Conservation (phyloP, 2,113 vertebrate species). For the Lepisosteus osseus region DNA sequence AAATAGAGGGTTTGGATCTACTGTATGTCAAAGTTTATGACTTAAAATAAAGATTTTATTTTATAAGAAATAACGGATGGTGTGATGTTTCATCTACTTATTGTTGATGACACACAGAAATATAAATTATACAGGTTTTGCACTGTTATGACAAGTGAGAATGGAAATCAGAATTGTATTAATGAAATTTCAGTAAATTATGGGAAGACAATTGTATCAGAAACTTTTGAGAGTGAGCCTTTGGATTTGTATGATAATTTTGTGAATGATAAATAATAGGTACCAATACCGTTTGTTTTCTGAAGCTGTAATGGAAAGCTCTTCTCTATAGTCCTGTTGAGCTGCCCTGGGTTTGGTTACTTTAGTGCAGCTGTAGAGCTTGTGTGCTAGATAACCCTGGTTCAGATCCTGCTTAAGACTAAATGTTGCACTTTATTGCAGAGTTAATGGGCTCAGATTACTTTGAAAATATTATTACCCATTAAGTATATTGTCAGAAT, state of each 20-base stretch:
- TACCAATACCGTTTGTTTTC: too few relatives aligned
- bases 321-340: too few relatives aligned
- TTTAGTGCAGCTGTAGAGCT: too few relatives aligned
- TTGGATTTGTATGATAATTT: conserved; percentile 9
- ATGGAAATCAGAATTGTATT: background rate
- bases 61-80: background rate
- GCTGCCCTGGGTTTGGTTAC: too few relatives aligned
- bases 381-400: too few relatives aligned
- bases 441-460: too few relatives aligned
- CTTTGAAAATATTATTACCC: too few relatives aligned
- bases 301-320: too few relatives aligned
- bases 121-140: background rate
- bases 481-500: too few relatives aligned
- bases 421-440: too few relatives aligned
- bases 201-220: background rate
- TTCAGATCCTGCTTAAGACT: too few relatives aligned
- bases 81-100: background rate
- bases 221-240: conserved; percentile 9
- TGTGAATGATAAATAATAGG: conserved; percentile 13
- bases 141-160: background rate
- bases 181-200: background rate
- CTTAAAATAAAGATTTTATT: background rate
- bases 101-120: background rate
- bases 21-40: conserved; percentile 1
- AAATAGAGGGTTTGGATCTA: background rate